A percentile compares a stretch with the other conserved stretches of the same genome.
Conservation (phyloP, 2,113 vertebrate genomes). For the Okapia johnstoni region DNA sequence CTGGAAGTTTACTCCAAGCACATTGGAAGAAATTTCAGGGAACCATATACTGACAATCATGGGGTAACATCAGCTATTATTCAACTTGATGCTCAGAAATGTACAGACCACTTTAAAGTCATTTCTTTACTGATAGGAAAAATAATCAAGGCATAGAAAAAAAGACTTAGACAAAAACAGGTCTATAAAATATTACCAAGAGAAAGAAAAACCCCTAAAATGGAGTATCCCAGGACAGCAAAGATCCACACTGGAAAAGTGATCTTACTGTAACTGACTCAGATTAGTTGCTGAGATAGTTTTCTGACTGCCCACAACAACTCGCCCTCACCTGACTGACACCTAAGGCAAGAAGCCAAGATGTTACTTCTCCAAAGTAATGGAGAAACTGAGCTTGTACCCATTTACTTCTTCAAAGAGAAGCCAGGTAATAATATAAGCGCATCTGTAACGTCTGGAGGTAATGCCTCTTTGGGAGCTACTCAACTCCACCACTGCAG, state of each 20-base stretch:
- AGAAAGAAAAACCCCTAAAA: background rate
- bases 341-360: background rate
- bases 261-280: background rate
- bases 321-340: background rate
- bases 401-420: background rate
- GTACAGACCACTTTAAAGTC: background rate
- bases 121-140: background rate
- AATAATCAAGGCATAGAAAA: background rate
- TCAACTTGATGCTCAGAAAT: background rate
- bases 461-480: fast-evolving
- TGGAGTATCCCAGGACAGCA: background rate
- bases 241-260: background rate
- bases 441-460: fast-evolving
- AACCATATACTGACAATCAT: fast-evolving
- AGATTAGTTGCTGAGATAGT: background rate
- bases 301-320: background rate
- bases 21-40: background rate
- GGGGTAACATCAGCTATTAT: background rate
- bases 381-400: background rate
- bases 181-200: background rate
- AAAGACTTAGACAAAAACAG: background rate
- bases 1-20: too few relatives aligned
- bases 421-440: background rate
- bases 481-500: fast-evolving
- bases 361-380: background rate